These are phyloP conservation scores for Myotis findleyi DNA, from an alignment of 2,797 vertebrate species.

Conservation along the genomic window DNA sequence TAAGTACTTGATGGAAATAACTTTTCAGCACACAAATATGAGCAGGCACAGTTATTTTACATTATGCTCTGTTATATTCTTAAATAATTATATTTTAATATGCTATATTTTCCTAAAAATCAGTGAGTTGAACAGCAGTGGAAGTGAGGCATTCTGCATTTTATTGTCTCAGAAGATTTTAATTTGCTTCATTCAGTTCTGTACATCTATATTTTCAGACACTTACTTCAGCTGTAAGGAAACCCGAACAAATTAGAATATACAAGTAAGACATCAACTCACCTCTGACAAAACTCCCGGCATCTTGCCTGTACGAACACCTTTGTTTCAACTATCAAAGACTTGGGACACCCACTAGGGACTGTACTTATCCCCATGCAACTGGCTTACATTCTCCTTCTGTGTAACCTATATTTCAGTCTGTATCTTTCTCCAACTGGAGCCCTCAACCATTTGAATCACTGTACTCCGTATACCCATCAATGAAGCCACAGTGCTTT, in stretches of 20 bases:
- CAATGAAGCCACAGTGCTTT: slow-evolving; percentile 32
- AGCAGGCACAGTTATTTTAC: not conserved
- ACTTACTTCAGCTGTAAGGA: not conserved
- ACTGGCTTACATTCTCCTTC: not conserved
- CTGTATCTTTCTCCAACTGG: not conserved
- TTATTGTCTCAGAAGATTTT: not conserved
- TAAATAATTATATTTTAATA: not conserved
- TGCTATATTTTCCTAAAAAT: not conserved
- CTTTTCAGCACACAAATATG: not conserved
- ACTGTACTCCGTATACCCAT: not conserved
- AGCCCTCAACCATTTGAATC: not conserved
- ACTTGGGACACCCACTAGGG: not conserved
- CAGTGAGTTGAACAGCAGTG: not conserved
- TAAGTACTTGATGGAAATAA: not conserved
- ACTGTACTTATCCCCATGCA: not conserved
- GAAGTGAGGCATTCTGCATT: not conserved
- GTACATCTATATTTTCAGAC: not conserved
- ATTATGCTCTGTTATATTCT: not conserved
- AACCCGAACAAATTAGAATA: not conserved
- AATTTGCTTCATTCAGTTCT: not conserved
- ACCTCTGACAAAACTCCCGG: not conserved
- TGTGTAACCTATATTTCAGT: not conserved
- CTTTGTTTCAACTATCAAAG: not conserved
- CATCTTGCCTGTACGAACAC: not conserved
- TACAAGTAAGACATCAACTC: not conserved